phyloP scores from a whole-genome alignment of 92 coral and sea anemone genomes.

The Virgularia gustaviana region DNA sequence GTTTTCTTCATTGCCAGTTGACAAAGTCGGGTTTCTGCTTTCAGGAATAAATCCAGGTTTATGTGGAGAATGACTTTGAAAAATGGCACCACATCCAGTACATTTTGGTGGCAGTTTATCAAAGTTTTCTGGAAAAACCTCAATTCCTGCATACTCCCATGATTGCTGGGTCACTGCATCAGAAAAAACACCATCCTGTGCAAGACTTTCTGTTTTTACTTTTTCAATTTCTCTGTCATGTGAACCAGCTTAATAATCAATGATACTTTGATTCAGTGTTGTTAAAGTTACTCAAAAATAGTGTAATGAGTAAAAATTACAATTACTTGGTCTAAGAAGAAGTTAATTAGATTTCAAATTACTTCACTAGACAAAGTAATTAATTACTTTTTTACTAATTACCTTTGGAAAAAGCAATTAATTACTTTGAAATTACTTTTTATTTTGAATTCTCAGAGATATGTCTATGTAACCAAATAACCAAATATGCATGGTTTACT shows the following conservation, averaged over 20 bases:
- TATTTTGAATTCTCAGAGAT: too few relatives aligned
- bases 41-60: slow-evolving; percentile 65
- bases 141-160: slow-evolving; percentile 26
- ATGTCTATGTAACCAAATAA: too few relatives aligned
- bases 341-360: neutral
- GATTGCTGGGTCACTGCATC: neutral
- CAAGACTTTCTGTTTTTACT: neutral
- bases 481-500: too few relatives aligned
- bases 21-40: slow-evolving; percentile 58
- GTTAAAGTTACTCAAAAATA: too few relatives aligned
- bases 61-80: slow-evolving; percentile 67
- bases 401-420: neutral
- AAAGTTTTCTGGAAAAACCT: slow-evolving; percentile 61
- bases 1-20: neutral
- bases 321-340: too few relatives aligned
- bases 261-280: neutral
- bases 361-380: neutral
- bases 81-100: slow-evolving; percentile 82
- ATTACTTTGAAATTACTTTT: too few relatives aligned
- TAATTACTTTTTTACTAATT: neutral
- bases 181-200: neutral
- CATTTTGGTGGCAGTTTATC: slow-evolving; percentile 74
- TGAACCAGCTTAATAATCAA: neutral
- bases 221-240: neutral
- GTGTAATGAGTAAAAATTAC: too few relatives aligned